Evolutionary conservation across 2,888 invertebrate genomes (phyloP).

Genomic region (Exephanes ischioxanthus): DNA sequence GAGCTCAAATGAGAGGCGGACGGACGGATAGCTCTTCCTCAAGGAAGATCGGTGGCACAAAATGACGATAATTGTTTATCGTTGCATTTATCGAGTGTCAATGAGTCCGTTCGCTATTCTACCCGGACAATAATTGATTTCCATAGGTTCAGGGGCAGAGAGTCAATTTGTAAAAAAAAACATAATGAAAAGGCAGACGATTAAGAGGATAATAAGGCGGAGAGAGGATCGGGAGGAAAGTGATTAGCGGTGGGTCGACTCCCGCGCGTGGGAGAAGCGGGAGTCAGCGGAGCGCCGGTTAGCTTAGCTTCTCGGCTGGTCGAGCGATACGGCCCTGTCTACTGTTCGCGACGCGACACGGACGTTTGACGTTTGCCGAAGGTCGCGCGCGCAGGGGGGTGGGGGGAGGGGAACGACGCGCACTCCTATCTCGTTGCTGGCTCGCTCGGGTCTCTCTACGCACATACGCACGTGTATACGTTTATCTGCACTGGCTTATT

Average conservation of each 20-base stretch:
- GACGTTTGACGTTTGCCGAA: slow-evolving; percentile 84
- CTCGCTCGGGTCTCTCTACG: slow-evolving; percentile 69
- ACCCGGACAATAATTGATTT: neutral
- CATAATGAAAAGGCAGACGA: slow-evolving; percentile 6
- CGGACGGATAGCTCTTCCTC: neutral
- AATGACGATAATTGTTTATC: neutral
- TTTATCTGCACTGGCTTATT: slow-evolving; percentile 64
- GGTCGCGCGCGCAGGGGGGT: slow-evolving; percentile 74
- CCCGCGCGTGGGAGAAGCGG: slow-evolving; percentile 41
- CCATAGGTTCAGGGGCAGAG: neutral
- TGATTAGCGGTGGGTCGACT: slow-evolving; percentile 36
- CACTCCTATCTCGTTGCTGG: slow-evolving; percentile 31
- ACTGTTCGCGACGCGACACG: slow-evolving; percentile 76
- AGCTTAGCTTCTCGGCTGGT: slow-evolving; percentile 42
- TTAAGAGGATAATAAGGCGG: neutral
- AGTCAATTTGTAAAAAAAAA: neutral
- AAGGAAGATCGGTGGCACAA: neutral
- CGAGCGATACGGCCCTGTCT: slow-evolving; percentile 78
- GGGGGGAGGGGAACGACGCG: slow-evolving; percentile 33
- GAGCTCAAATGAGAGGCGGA: too few relatives aligned
- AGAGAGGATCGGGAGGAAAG: slow-evolving; percentile 44
- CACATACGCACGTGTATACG: slow-evolving; percentile 60
- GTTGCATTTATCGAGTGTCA: neutral
- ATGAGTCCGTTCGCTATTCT: neutral
- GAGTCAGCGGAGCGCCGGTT: slow-evolving; percentile 17